These are phyloP conservation scores for Sparidentex hasta DNA, from an alignment of 2,797 vertebrate genomes.

Conservation along the genomic window DNA sequence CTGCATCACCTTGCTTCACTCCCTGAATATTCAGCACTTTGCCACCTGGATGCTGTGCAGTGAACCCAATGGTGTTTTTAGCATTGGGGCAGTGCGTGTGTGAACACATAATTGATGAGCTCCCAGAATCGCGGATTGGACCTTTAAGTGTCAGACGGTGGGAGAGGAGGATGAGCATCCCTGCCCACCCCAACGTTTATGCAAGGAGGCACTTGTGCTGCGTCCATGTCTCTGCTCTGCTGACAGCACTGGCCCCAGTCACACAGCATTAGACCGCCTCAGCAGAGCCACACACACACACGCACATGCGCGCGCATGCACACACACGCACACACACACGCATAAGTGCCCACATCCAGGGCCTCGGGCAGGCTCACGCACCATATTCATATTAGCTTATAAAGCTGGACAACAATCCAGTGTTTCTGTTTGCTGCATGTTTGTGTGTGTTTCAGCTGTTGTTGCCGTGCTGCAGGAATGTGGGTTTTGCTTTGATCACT, in stretches of 20 bases:
- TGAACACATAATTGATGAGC: conserved; percentile 61
- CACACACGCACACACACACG: conserved; percentile 19
- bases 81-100: conserved; percentile 14
- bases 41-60: conserved; percentile 14
- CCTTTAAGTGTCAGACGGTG: conserved; percentile 69
- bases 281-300: conserved; percentile 66
- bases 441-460: conserved; percentile 1
- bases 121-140: conserved; percentile 45
- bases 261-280: conserved; percentile 82
- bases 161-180: conserved; percentile 67
- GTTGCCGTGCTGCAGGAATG: conserved; percentile 7
- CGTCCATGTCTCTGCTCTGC: conserved; percentile 85
- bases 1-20: conserved; percentile 1
- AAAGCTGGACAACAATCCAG: conserved; percentile 64
- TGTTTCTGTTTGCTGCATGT: conserved; percentile 40
- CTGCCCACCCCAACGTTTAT: conserved; percentile 73
- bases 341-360: conserved; percentile 44
- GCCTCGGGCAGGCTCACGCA: conserved; percentile 67
- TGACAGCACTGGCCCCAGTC: conserved; percentile 86
- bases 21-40: conserved; percentile 20
- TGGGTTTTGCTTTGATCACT: conserved; percentile 37
- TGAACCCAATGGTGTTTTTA: conserved; percentile 14
- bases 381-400: conserved; percentile 73
- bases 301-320: background rate
- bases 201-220: conserved; percentile 86